Base-by-base conservation (phyloP, 1,140 invertebrate species). In the Venturia canescens region DNA sequence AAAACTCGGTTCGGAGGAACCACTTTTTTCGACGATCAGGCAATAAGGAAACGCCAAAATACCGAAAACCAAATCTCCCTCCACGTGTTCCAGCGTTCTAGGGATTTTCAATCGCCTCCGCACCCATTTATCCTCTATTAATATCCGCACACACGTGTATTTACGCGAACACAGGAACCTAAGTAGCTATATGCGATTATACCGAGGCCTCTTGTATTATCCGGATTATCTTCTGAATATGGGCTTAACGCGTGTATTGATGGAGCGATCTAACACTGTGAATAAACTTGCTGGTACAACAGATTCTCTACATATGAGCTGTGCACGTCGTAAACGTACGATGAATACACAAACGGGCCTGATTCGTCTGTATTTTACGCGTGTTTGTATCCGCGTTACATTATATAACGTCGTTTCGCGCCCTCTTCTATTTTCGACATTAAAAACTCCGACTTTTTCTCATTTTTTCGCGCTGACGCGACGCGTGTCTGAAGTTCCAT, bases 181-280 rank as follows among this genome's bases (percentile, higher is more conserved):
- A 57, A 57, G 53, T 57, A 57, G 53, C 53, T 57, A 21, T 57
- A 57, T 57, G 13, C 53, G 53, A 57, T 57, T 57, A 23, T 57
- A 57, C 38, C 53, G 21, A 57, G 53, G 53, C 21, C 21, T 57
- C 53, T 23, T n/a, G 5, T 57, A 57, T 57, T 57, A 57, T 57
- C 53, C 53, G 53, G 53, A 57, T 57, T 9, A 57, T 57, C 53
- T 57, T n/a, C 15, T 23, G 21, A 18, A 57, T n/a, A 57, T 57
- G 53, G 53, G 16, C 53, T 57, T 57, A 57, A 57, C 53, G n/a
- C 21, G 13, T 57, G 53, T 57, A 57, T 57, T 57, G 18, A 57
- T 23, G 18, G 53, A 18, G 21, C 18, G 4, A 57, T n/a, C 53
- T 57, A 57, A 57, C 21, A 23, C 53, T 11, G 9, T 57, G 53